These are phyloP conservation scores for Marcusenius ussheri DNA, from an alignment of 2,113 vertebrate species.

Conservation along the genomic window DNA sequence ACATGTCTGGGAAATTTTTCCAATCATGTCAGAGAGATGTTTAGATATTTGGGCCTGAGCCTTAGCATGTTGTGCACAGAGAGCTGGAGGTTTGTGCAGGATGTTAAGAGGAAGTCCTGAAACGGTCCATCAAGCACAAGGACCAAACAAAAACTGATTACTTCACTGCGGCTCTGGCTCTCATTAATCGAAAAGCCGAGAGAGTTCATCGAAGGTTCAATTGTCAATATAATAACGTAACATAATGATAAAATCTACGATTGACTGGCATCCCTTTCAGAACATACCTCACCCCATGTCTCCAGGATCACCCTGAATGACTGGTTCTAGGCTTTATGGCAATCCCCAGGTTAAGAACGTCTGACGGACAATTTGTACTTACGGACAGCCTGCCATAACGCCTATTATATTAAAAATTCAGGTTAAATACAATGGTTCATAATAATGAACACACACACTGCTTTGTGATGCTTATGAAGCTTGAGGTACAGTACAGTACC, in stretches of 20 bases:
- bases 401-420: background rate
- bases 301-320: background rate
- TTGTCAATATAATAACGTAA: conserved; percentile 22
- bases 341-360: background rate
- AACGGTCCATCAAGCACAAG: conserved; percentile 43
- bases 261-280: background rate
- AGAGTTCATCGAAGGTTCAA: conserved; percentile 47
- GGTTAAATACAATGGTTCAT: background rate
- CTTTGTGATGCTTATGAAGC: background rate
- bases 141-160: conserved; percentile 46
- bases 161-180: conserved; percentile 50
- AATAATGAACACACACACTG: background rate
- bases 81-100: conserved; percentile 41
- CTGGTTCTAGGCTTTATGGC: background rate
- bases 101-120: conserved; percentile 38
- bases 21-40: conserved; percentile 44
- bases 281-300: background rate
- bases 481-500: background rate
- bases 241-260: background rate
- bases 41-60: conserved; percentile 43
- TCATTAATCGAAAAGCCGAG: conserved; percentile 56
- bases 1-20: conserved; percentile 48
- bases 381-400: background rate
- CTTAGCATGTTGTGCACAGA: conserved; percentile 23
- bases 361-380: background rate